phyloP scores from a whole-genome alignment of 2,888 invertebrate species.

The Drosophila robusta region DNA sequence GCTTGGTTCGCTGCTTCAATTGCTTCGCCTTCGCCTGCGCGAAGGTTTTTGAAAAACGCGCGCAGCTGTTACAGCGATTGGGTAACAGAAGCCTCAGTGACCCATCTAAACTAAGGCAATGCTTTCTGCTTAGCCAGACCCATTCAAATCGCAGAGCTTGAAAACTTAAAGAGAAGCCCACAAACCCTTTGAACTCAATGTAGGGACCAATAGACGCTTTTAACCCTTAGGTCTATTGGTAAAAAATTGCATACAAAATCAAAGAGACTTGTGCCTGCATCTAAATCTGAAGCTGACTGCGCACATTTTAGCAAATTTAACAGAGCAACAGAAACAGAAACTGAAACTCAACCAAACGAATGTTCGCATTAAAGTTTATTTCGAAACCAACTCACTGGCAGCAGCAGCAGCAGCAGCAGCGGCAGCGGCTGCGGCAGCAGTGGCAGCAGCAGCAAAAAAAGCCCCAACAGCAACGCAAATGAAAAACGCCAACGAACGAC shows the following conservation, averaged over 20 bases:
- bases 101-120: slow-evolving; percentile 7
- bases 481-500: slow-evolving; percentile 65
- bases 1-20: slow-evolving; percentile 42
- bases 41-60: slow-evolving; percentile 59
- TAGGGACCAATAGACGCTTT: not conserved
- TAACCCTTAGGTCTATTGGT: not conserved
- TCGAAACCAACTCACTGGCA: slow-evolving; percentile 73
- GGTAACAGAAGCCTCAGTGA: slow-evolving; percentile 17
- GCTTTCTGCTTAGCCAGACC: not conserved
- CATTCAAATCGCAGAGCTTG: not conserved
- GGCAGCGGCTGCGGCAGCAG: slow-evolving; percentile 38
- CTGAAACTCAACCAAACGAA: slow-evolving; percentile 69
- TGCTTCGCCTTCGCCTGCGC: slow-evolving; percentile 66
- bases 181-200: not conserved
- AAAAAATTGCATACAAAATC: slow-evolving; percentile 5
- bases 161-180: not conserved
- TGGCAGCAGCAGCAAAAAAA: slow-evolving; percentile 41
- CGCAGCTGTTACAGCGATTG: slow-evolving; percentile 49
- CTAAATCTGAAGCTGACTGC: slow-evolving; percentile 67
- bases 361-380: slow-evolving; percentile 79
- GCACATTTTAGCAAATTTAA: slow-evolving; percentile 73
- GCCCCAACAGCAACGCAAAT: slow-evolving; percentile 62
- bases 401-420: slow-evolving; percentile 19
- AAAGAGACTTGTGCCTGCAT: slow-evolving; percentile 19
- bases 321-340: slow-evolving; percentile 73